Percentiles rank a stretch among this genome's conserved stretches.
Conservation (phyloP, 1,140 invertebrate genomes). For the Drosophila guanche region DNA sequence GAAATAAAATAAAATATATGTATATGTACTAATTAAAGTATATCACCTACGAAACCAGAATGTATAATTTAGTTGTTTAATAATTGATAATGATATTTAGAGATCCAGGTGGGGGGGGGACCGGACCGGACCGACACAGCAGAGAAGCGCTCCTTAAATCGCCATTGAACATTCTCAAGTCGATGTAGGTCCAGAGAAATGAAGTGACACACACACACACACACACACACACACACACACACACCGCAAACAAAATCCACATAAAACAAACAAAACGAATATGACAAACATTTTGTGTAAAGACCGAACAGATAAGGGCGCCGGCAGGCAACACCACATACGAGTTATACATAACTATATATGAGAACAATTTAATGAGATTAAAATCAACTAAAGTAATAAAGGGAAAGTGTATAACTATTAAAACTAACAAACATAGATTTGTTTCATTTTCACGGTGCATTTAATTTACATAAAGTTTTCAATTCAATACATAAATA, state of each 20-base stretch:
- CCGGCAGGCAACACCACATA: slow-evolving; percentile 45
- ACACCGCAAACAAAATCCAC: slow-evolving; percentile 32
- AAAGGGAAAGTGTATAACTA: slow-evolving; percentile 81
- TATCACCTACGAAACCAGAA: slow-evolving; percentile 59
- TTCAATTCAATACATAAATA: slow-evolving; percentile 11
- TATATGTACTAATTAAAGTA: slow-evolving; percentile 75
- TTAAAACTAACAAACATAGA: slow-evolving; percentile 69
- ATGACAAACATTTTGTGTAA: slow-evolving; percentile 56
- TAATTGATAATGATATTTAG: slow-evolving; percentile 56
- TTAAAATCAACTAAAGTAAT: slow-evolving; percentile 79
- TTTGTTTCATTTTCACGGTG: slow-evolving; percentile 14
- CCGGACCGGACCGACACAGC: slow-evolving; percentile 14
- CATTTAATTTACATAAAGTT: slow-evolving; percentile 41
- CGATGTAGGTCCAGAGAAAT: slow-evolving; percentile 38
- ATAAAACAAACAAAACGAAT: no score
- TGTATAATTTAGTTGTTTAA: slow-evolving; percentile 77
- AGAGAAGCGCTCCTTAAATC: slow-evolving; percentile 28
- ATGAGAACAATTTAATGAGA: slow-evolving; percentile 76
- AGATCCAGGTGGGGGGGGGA: slow-evolving; percentile 1
- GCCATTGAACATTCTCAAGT: slow-evolving; percentile 47
- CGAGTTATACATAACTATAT: slow-evolving; percentile 58
- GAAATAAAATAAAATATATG: slow-evolving; percentile 56
- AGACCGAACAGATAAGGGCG: slow-evolving; percentile 47
- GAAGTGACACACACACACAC: slow-evolving; percentile 37
- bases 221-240: slow-evolving; percentile 48